phyloP scores from a whole-genome alignment of 2,888 invertebrate species.

The Clostera curtula region DNA sequence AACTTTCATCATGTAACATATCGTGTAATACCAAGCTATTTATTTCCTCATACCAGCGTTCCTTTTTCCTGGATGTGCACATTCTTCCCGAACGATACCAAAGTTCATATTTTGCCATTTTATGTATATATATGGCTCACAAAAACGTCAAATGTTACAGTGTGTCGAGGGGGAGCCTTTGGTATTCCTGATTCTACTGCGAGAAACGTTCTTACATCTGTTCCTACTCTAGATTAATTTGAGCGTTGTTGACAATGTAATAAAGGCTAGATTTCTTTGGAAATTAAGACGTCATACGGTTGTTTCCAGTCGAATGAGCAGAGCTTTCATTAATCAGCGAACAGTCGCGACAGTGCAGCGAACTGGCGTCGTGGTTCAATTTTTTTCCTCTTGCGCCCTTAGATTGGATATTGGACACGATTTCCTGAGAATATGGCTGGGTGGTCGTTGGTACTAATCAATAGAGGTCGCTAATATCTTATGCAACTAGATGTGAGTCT shows the following conservation, averaged over 20 bases:
- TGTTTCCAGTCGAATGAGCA: slow-evolving; percentile 56
- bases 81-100: slow-evolving; percentile 21
- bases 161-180: slow-evolving; percentile 70
- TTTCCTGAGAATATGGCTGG: slow-evolving; percentile 68
- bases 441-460: slow-evolving; percentile 56
- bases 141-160: slow-evolving; percentile 74
- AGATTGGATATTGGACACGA: slow-evolving; percentile 70
- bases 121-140: slow-evolving; percentile 61
- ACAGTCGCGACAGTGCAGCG: slow-evolving; percentile 70
- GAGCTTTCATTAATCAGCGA: slow-evolving; percentile 70
- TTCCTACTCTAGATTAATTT: slow-evolving; percentile 5
- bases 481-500: too few relatives aligned
- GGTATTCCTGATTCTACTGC: slow-evolving; percentile 50
- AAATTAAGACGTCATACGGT: slow-evolving; percentile 20
- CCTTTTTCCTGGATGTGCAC: slow-evolving; percentile 14
- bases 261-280: slow-evolving; percentile 19
- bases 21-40: too few relatives aligned
- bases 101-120: slow-evolving; percentile 66
- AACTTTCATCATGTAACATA: too few relatives aligned
- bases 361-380: slow-evolving; percentile 64
- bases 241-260: fast-evolving
- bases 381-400: slow-evolving; percentile 70
- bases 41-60: too few relatives aligned
- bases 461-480: slow-evolving; percentile 17
- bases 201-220: slow-evolving; percentile 17